Evolutionary conservation across 2,888 invertebrate species (phyloP).

Genomic region (Craniophora ligustri): DNA sequence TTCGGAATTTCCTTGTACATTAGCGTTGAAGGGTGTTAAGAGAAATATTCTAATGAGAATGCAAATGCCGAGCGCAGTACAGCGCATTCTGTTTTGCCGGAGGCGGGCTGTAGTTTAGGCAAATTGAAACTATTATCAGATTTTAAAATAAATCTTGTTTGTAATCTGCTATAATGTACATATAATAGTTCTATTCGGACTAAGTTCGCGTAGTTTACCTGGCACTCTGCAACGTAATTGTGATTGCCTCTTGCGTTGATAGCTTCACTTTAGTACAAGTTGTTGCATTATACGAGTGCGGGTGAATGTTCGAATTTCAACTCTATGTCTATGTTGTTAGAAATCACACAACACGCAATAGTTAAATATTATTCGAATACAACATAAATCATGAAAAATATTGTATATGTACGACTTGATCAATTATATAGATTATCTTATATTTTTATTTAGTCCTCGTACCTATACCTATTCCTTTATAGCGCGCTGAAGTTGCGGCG

Average conservation of each 20-base stretch:
- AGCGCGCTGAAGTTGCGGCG: too few species aligned
- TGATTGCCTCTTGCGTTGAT: slow-evolving; percentile 17
- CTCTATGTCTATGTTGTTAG: background rate
- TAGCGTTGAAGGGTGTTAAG: slow-evolving; percentile 54
- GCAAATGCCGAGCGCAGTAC: slow-evolving; percentile 67
- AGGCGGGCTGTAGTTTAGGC: slow-evolving; percentile 55
- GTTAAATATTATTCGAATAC: too few species aligned
- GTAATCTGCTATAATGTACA: slow-evolving; percentile 32
- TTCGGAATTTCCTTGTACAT: slow-evolving; percentile 32
- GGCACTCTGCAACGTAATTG: slow-evolving; percentile 10
- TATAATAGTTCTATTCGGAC: slow-evolving; percentile 5
- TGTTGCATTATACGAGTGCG: background rate
- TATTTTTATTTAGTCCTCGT: too few species aligned
- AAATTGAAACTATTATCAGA: slow-evolving; percentile 54
- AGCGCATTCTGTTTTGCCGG: slow-evolving; percentile 55
- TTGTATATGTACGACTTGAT: too few species aligned
- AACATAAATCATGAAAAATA: too few species aligned
- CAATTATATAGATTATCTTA: too few species aligned
- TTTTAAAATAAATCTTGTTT: slow-evolving; percentile 39
- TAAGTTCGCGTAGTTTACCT: slow-evolving; percentile 14
- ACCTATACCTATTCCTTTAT: too few species aligned
- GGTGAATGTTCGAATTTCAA: background rate
- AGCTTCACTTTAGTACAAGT: slow-evolving; percentile 11
- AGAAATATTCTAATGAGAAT: slow-evolving; percentile 70
- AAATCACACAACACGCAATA: background rate